Conservation (phyloP, 1,140 invertebrate species). For the Anastrepha ludens region DNA sequence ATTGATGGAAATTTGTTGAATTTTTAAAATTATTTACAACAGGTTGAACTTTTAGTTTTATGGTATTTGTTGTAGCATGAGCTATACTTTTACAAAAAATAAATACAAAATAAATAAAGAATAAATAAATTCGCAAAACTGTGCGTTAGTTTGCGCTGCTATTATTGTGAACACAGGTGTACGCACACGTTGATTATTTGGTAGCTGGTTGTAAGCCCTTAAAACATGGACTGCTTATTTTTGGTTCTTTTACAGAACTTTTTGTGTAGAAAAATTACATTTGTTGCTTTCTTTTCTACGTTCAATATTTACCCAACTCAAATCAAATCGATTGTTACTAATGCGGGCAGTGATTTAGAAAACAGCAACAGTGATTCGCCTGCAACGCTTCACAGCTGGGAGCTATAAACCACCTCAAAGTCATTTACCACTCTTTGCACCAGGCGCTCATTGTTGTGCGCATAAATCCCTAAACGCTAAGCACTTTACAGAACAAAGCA, state of each 20-base stretch:
- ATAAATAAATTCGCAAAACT: too few relatives aligned
- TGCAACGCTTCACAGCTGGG: neutral
- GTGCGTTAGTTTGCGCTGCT: too few relatives aligned
- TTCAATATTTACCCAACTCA: neutral
- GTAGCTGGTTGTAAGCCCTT: too few relatives aligned
- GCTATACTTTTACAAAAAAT: too few relatives aligned
- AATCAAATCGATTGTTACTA: conserved; percentile 58
- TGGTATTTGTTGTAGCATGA: too few relatives aligned
- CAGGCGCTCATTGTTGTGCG: neutral
- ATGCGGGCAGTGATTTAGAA: conserved; percentile 58
- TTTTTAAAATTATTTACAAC: too few relatives aligned
- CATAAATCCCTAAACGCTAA: conserved; percentile 37
- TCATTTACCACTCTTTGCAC: neutral
- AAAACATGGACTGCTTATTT: neutral
- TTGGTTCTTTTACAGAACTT: neutral
- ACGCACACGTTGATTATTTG: neutral
- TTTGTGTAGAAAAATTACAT: neutral
- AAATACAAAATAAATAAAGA: too few relatives aligned
- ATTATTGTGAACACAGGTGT: neutral
- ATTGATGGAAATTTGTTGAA: too few relatives aligned
- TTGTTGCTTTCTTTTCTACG: neutral
- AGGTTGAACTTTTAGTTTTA: too few relatives aligned
- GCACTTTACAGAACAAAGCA: conserved; percentile 40
- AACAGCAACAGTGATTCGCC: conserved; percentile 50
- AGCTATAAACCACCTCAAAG: conserved; percentile 8